A percentile compares a stretch with the other conserved stretches of the same genome.
Conservation (phyloP, 2,888 invertebrate genomes). For the Sylvicola cinctus region DNA sequence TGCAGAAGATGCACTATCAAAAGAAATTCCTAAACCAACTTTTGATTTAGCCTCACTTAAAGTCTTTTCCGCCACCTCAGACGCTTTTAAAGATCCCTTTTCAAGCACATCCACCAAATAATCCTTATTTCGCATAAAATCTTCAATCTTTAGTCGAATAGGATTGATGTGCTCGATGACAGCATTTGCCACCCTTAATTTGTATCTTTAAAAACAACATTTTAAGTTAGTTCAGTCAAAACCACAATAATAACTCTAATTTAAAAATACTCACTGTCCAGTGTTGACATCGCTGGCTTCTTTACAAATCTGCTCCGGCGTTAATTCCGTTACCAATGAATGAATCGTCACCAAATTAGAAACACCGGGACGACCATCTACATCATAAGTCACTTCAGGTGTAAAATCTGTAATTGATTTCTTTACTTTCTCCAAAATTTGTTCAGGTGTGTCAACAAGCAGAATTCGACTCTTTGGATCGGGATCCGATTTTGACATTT, state of each 20-base stretch:
- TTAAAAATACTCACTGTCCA: conserved; percentile 32
- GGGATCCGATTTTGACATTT: conserved; percentile 94
- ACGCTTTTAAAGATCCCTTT: conserved; percentile 41
- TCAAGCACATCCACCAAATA: conserved; percentile 41
- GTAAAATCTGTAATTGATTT: conserved; percentile 83
- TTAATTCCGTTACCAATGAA: conserved; percentile 44
- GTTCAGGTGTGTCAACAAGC: conserved; percentile 52
- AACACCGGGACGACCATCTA: conserved; percentile 60
- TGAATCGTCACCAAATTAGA: conserved; percentile 76
- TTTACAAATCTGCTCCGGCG: conserved; percentile 43
- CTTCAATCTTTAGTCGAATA: conserved; percentile 36
- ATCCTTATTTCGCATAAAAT: conserved; percentile 34
- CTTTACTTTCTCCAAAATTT: conserved; percentile 49
- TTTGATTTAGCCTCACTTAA: conserved; percentile 38
- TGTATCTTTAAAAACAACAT: conserved; percentile 36
- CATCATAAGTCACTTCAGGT: conserved; percentile 65
- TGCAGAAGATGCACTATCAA: too few relatives aligned
- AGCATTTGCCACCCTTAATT: conserved; percentile 48
- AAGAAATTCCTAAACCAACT: conserved; percentile 28
- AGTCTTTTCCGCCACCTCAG: conserved; percentile 36
- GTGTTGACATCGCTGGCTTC: conserved; percentile 48
- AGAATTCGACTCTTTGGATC: conserved; percentile 60
- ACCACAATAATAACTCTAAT: not conserved
- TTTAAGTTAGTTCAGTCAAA: conserved; percentile 1
- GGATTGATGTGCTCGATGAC: conserved; percentile 47